Evolutionary conservation across 2,797 vertebrate species (phyloP), one percentile per base, ranked within the genome.

Genomic region (Podarcis lilfordi): DNA sequence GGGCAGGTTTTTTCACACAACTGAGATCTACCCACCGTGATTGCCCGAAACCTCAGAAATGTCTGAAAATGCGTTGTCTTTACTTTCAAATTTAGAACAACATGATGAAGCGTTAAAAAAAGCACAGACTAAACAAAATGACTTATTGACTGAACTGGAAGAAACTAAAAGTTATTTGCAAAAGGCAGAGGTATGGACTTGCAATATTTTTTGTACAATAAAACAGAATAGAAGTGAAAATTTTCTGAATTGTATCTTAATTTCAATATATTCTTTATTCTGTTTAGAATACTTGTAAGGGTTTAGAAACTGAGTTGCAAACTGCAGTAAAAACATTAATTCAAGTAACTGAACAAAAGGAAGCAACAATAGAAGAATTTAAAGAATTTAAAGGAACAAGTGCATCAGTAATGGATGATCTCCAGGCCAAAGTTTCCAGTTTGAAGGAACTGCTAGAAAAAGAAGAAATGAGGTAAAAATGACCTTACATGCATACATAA

Each of bases 391-490:
- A 97, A 95, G 89, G 88, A 88, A 93, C 97, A 92, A 96, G 98
- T 93, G 92, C 92, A 91, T 95, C 97, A 78, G 82, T 95, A 86
- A 89, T 97, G 95, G 94, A 96, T 90, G 96, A 97, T 90, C 95
- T 97, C 92, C 96, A 98, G 89, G 81, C 87, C 90, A 96, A 94
- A 37, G 29, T 95, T 92, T 93, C 95, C 61, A 96, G 91, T 89
- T 95, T 98, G 81, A 96, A 98, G 86, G 95, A 94, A 89, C 96
- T 96, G 85, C 90, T 98, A 84, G 90, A 93, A 89, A 90, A 92
- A 91, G 97, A 98, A 94, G 96, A 95, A 93, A 96, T 96, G 66
- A 98, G 97, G 98, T 99, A 91, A 85, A 50, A 40, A 80, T 35
- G 15, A 10, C n/a, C 17, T 27, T 64, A 27, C 32, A 8, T 50